These are phyloP conservation scores for Ploceus nigricollis DNA, from an alignment of 2,113 vertebrate genomes.

Conservation along the genomic window DNA sequence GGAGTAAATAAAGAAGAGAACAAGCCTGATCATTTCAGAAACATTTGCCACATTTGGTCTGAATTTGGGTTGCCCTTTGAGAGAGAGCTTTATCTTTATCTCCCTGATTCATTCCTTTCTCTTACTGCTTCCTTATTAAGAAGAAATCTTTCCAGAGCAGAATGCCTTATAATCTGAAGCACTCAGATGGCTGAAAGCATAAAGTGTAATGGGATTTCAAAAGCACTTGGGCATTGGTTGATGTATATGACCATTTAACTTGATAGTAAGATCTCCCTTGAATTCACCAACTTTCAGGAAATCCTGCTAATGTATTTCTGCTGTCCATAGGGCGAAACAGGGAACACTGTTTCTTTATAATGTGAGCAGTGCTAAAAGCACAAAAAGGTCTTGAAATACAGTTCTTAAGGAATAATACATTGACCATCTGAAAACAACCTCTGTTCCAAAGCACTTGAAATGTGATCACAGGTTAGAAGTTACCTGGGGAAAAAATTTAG, in stretches of 20 bases:
- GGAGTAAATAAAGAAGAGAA: neutral
- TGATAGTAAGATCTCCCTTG: neutral
- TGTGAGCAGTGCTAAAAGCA: neutral
- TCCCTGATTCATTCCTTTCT: constrained; percentile 1
- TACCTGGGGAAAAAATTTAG: neutral
- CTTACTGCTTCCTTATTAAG: constrained; percentile 13
- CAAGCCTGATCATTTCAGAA: neutral
- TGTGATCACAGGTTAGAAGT: neutral
- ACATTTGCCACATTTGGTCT: neutral
- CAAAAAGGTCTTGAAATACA: neutral
- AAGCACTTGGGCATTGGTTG: neutral
- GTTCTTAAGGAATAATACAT: neutral
- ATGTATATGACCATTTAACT: neutral
- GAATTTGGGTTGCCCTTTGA: constrained; percentile 1
- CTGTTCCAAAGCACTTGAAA: neutral
- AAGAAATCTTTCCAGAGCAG: neutral
- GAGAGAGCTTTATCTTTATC: neutral
- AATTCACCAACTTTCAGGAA: neutral
- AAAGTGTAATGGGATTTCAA: neutral
- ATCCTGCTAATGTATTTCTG: neutral
- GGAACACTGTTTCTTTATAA: neutral
- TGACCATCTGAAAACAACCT: neutral
- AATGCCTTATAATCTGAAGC: neutral
- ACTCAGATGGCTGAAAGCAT: neutral
- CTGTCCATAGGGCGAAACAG: neutral